Percentiles rank a stretch among this genome's conserved stretches.
Evolutionary conservation across 2,113 vertebrate species (phyloP).

Genomic region (Seriola aureovittata): DNA sequence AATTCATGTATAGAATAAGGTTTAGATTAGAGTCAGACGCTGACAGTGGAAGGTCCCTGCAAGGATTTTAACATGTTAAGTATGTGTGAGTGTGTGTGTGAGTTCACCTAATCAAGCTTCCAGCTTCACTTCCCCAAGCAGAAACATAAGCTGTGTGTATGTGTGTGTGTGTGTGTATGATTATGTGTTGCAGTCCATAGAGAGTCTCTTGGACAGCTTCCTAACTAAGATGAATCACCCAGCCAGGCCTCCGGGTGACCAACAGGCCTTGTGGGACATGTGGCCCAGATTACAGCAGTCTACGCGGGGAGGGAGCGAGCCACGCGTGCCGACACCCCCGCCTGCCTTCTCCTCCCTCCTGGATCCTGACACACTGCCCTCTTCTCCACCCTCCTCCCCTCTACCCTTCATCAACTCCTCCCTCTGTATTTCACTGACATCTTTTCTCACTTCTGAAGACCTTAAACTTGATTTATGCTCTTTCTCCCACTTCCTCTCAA

Average conservation of each 20-base stretch:
- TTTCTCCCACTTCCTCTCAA: background rate
- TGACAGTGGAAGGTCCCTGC: conserved; percentile 6
- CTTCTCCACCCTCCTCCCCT: conserved; percentile 4
- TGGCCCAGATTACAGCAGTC: conserved; percentile 63
- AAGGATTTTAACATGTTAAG: conserved; percentile 19
- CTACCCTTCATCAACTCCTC: conserved; percentile 29
- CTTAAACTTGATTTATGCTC: conserved; percentile 11
- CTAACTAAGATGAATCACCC: conserved; percentile 79
- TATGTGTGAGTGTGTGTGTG: conserved; percentile 2
- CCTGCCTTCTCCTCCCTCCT: conserved; percentile 4
- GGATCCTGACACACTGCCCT: conserved; percentile 21
- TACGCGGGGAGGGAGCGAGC: conserved; percentile 40
- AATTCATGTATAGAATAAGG: background rate
- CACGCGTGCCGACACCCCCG: background rate
- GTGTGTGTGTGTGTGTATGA: conserved; percentile 41
- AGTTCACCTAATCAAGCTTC: conserved; percentile 27
- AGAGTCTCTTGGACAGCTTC: conserved; percentile 67
- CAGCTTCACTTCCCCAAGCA: conserved; percentile 10
- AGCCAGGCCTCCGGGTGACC: conserved; percentile 46
- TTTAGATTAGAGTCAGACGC: background rate
- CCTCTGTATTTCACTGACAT: conserved; percentile 5
- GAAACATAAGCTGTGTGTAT: conserved; percentile 17
- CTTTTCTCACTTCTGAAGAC: background rate
- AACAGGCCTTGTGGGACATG: conserved; percentile 49
- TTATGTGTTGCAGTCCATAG: conserved; percentile 46